Base-by-base conservation (phyloP, 1,140 invertebrate species). In the Physella acuta region DNA sequence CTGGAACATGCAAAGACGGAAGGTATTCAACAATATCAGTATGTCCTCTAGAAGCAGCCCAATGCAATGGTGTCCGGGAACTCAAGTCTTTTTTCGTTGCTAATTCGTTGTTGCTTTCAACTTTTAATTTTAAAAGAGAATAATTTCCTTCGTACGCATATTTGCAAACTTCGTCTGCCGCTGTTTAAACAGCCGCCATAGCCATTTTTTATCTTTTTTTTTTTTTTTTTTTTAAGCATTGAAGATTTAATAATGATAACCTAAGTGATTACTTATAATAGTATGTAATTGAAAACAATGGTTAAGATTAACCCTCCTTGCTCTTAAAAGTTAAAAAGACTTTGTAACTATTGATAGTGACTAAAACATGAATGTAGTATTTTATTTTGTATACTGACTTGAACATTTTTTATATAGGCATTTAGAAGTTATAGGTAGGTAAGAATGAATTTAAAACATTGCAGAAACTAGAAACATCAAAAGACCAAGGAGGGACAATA, bases 31-130 rank as follows among this genome's bases (percentile, higher is more conserved):
- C 89, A 51, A 91, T 78, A 62, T 89, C 88, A 30, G 87, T 81
- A 78, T 90, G 89, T 24, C 90, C 90, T 56, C 90, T 90, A 11
- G 91, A 84, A 26, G 88, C 86, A 63, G 90, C 90, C 90, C 91
- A 92, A 77, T 92, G 91, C 61, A 92, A 56, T 88, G 84, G 76
- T 61, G 75, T 71, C 58, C 81, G 68, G 0, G 75, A 68, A 71
- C 74, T 76, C 79, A 81, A 65, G 36, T 72, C 81, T 39, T 58
- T 70, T 65, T 75, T 77, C 44, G 67, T 72, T 28, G 74, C 59
- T n/a, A 80, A 58, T 20, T 58, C 60, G 26, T 61, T 69, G 55
- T 81, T 72, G 36, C 75, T 71, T 37, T 69, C 64, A 36, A 81
- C 61, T 69, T 76, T 79, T n/a, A 71, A 26, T 62, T 78, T 75